Evolutionary conservation across 64 coral and sea anemone genomes (phyloP), one percentile per base, ranked within the genome.

Genomic region (Trachythela sp.): DNA sequence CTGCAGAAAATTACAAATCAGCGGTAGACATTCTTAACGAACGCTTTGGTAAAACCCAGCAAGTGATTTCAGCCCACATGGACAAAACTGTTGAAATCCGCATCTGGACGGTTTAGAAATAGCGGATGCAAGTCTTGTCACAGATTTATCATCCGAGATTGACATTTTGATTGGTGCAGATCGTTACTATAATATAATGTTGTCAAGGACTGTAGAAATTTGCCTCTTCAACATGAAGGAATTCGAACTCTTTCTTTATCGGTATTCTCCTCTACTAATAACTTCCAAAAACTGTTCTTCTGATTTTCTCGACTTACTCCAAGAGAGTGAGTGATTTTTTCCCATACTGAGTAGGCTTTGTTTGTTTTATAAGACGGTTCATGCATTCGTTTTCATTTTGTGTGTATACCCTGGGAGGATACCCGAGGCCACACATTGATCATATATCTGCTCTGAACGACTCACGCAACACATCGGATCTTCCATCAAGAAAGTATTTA

Each of bases 291-390:
- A 86, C 39, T 93, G 92, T 54, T 93, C 87, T 91, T 86, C 58
- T 70, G 33, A 89, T 93, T 58, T 60, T 83, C 43, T 93, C 84
- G 84, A 93, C 88, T 38, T 58, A 90, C 36, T 77, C 76, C 49
- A 58, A 10, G 2, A 80, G 75, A 6, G 75, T 80, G 33, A 31
- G 38, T 24, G 48, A 45, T 33, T 89, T 58, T 48, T 89, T 89
- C 8, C 10, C 75, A 80, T 88, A 88, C 37, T 70, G 27, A 9
- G 70, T 45, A 27, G 22, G 29, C 3, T 92, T 86, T 39, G 83
- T 86, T 54, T 75, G 76, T 92, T 92, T 92, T 22, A 92, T 39
- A 36, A 89, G 42, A 9, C 87, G 48, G 36, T 94, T 94, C 75
- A 80, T 80, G 38, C 75, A 80, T 40, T 80, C 75, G 20, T 80